These are phyloP conservation scores for Pollenia griseotomentosa DNA, from an alignment of 2,888 invertebrate genomes.

Conservation along the genomic window DNA sequence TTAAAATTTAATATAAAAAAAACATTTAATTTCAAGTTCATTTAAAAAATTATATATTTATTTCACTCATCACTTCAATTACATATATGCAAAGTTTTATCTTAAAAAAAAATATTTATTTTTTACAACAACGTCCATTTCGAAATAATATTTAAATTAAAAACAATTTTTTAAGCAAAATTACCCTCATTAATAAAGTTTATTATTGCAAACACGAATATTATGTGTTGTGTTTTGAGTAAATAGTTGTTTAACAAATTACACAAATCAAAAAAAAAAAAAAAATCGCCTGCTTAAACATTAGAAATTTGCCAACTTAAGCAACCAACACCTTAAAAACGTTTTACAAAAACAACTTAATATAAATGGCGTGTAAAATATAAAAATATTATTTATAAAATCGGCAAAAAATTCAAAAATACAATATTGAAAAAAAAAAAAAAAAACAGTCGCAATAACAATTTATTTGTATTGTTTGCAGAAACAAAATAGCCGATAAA, in stretches of 20 bases:
- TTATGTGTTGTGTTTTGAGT: neutral
- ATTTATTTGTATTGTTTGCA: constrained; percentile 46
- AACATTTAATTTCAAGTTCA: no score
- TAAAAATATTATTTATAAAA: constrained; percentile 9
- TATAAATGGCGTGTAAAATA: constrained; percentile 23
- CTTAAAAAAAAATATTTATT: no score
- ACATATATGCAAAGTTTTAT: no score
- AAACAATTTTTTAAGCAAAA: neutral
- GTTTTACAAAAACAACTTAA: neutral
- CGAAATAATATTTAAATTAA: neutral
- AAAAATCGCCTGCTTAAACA: neutral
- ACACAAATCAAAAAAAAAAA: neutral
- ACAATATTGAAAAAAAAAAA: neutral
- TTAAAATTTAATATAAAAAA: no score
- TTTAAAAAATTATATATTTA: no score
- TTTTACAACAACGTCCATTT: neutral
- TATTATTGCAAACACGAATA: constrained; percentile 32
- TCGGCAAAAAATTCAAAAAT: neutral
- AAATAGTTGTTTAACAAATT: constrained; percentile 34
- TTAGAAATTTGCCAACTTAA: constrained; percentile 26
- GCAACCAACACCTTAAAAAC: constrained; percentile 26
- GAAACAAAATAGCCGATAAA: constrained; percentile 10
- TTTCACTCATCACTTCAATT: no score
- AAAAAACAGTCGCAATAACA: constrained; percentile 19
- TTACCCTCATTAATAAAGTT: neutral